These are phyloP conservation scores for Heteromormyrus szaboi DNA, from an alignment of 2,797 vertebrate species.

Conservation along the genomic window DNA sequence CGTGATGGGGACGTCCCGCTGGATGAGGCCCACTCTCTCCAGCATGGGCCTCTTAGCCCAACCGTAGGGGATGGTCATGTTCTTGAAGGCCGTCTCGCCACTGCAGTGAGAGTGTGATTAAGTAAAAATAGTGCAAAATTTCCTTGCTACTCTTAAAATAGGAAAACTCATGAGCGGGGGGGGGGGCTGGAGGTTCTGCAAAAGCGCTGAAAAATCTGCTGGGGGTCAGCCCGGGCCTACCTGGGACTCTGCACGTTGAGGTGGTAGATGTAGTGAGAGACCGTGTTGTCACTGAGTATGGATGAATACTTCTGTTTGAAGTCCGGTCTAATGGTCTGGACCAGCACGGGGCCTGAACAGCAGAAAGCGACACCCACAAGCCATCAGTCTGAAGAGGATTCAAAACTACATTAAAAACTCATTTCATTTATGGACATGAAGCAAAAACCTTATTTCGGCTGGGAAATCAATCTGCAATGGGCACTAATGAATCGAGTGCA, in stretches of 20 bases:
- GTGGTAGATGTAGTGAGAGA: slow-evolving; percentile 91
- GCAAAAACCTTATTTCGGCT: background rate
- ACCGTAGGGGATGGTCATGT: slow-evolving; percentile 87
- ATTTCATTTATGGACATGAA: background rate
- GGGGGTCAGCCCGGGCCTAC: slow-evolving; percentile 42
- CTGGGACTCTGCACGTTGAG: slow-evolving; percentile 88
- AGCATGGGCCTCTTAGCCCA: slow-evolving; percentile 90
- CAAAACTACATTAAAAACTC: background rate
- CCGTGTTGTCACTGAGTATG: slow-evolving; percentile 81
- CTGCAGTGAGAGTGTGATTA: slow-evolving; percentile 46
- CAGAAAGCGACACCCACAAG: background rate
- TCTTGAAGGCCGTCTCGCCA: slow-evolving; percentile 87
- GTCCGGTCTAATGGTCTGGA: slow-evolving; percentile 82
- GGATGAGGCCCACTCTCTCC: slow-evolving; percentile 70
- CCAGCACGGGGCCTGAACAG: slow-evolving; percentile 73
- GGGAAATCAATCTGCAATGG: background rate
- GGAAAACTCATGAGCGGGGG: background rate
- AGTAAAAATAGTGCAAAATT: background rate
- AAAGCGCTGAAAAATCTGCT: background rate
- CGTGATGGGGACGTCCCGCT: slow-evolving; percentile 72
- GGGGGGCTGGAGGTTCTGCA: no score
- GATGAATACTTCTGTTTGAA: slow-evolving; percentile 89
- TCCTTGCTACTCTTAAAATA: background rate
- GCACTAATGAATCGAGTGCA: background rate
- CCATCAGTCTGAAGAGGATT: background rate